Conservation (phyloP, 53 echinoderm and acorn worm species). For the Zoroaster sp. region DNA sequence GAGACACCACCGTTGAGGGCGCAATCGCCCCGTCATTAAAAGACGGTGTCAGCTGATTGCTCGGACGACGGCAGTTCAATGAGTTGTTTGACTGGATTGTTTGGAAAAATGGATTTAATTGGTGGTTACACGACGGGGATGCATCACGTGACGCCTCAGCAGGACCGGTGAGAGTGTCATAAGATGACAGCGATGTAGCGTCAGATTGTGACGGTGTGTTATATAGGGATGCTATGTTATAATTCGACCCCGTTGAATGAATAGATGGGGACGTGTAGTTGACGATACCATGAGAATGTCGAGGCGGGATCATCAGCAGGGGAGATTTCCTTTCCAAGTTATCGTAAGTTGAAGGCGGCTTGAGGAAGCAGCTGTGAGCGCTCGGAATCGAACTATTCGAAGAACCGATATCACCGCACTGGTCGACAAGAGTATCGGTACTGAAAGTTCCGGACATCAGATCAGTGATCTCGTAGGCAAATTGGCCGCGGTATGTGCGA, state of each 20-base stretch:
- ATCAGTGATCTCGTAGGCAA: slow-evolving; percentile 25
- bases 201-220: slow-evolving; percentile 4
- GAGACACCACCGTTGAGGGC: background rate
- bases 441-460: background rate
- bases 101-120: slow-evolving; percentile 29
- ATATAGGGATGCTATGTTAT: slow-evolving; percentile 7
- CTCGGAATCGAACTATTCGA: slow-evolving; percentile 19
- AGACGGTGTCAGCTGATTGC: background rate
- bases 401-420: background rate
- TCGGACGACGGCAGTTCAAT: background rate
- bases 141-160: background rate
- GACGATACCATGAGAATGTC: background rate
- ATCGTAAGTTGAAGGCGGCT: slow-evolving; percentile 1
- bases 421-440: background rate
- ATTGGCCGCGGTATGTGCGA: background rate
- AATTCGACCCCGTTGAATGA: background rate
- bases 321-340: slow-evolving; percentile 40
- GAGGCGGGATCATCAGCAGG: background rate
- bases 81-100: background rate
- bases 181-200: background rate
- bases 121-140: background rate
- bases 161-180: background rate
- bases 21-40: background rate
- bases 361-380: slow-evolving; percentile 2
- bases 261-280: slow-evolving; percentile 21